Evolutionary conservation across 2,888 invertebrate genomes (phyloP), one percentile per base, ranked within the genome.

Genomic region (Drosophila fulvimacula): DNA sequence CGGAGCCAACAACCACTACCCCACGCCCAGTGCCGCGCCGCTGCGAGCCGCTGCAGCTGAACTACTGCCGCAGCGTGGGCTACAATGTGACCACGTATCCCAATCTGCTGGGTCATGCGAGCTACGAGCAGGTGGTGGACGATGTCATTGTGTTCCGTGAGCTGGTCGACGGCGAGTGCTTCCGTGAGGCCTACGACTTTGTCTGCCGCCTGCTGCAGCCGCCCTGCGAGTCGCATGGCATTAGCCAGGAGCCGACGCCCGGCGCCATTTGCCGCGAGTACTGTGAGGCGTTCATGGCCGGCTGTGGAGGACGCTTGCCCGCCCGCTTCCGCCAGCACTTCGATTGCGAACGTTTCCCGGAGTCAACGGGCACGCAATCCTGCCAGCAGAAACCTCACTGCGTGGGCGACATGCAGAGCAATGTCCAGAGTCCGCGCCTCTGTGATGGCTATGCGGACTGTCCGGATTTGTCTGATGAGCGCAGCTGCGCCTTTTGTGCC

Each of bases 371-470:
- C 21, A 93, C 94, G 5, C 95, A 95, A 9, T 95, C 95, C 10
- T 97, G 97, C 90, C 94, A 94, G 49, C 94, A 96, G 4, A 96
- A 96, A 92, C 96, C 97, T 86, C 96, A 96, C 95, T 97, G 97
- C 89, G 95, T 95, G 2, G 94, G 94, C 52, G 95, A 95, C 57
- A 93, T 98, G 60, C 96, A 96, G 82, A 94, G 94, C 32, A 94
- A 95, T 78, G 97, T 96, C 0, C 93, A 96, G 69, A 96, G 96
- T 0, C 94, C 96, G 1, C 94, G 97, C 52, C 94, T 97, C 38
- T 98, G 98, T 90, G 98, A 98, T 91, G 97, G 97, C 17, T 94
- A 96, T 36, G 95, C 96, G 15, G 98, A 98, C 92, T 98, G 98
- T 91, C 95, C 96, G 15, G 96, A 97, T 92, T 94, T 97, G 32